A percentile compares a stretch with the other conserved stretches of the same genome.
These are phyloP conservation scores for Uloborus diversus DNA, from an alignment of 1,140 invertebrate genomes.

Conservation along the genomic window DNA sequence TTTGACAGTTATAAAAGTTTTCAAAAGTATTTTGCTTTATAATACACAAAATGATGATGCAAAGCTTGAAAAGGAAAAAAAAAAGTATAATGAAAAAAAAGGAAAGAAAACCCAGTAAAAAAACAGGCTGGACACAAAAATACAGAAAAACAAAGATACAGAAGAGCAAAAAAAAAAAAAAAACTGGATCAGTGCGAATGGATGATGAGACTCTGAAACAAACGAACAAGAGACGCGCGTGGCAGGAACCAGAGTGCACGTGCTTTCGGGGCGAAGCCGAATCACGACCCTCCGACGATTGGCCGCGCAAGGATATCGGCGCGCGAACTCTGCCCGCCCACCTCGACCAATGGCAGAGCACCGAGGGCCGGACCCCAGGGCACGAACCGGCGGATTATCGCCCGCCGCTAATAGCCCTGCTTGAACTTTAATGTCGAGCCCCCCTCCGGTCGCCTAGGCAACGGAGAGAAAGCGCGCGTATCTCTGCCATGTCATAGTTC, in stretches of 20 bases:
- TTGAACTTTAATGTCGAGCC: constrained; percentile 49
- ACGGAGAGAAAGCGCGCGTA: constrained; percentile 25
- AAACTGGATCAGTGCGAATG: not conserved
- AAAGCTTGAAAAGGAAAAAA: no score
- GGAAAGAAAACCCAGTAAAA: not conserved
- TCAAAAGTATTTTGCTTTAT: no score
- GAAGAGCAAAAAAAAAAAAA: not conserved
- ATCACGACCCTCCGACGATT: constrained; percentile 21
- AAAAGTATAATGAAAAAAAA: no score
- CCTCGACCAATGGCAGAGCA: constrained; percentile 52
- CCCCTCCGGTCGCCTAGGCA: constrained; percentile 38
- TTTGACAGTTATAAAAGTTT: no score
- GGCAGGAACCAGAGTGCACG: constrained; percentile 51
- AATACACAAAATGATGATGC: no score
- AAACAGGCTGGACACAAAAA: not conserved
- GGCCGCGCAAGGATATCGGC: constrained; percentile 23
- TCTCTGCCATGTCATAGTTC: constrained; percentile 49
- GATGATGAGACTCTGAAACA: not conserved
- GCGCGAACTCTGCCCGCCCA: constrained; percentile 33
- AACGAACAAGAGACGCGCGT: constrained; percentile 15
- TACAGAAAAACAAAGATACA: not conserved
- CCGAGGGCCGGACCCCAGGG: constrained; percentile 38
- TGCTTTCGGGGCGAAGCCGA: constrained; percentile 21
- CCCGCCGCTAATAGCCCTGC: constrained; percentile 54
- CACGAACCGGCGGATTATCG: constrained; percentile 42